Evolutionary conservation across 2,797 vertebrate genomes (phyloP), one percentile per base, ranked within the genome.

Genomic region (Clarias fuscus): DNA sequence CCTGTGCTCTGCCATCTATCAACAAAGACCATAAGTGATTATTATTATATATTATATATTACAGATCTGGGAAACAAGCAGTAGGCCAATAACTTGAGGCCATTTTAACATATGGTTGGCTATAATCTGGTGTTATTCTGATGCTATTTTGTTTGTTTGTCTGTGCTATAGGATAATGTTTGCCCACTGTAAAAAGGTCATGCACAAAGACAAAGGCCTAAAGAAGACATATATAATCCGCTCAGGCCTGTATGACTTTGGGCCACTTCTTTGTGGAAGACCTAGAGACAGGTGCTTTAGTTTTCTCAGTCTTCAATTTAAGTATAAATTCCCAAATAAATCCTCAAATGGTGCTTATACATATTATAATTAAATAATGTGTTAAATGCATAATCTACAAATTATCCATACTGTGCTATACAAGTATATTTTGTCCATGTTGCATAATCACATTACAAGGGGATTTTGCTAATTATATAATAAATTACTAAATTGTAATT

Each of bases 231-330:
- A 96, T 13, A 64, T 97, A 14, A 81, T 94, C 83, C 92, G 92
- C 86, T 88, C 88, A 0, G 93, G 93, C 1, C 91, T 92, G 18
- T 98, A 97, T 92, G 94, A 97, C 89, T 99, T 98, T 3, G 98
- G 98, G n/a, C 96, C 97, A 0, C 92, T 99, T 88, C 94, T 98
- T n/a, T 99, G 97, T 89, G 95, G 97, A 82, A 98, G 97, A 91
- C 96, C 94, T 75, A 97, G 96, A 93, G 96, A 98, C 68, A 94
- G 96, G 98, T 97, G 77, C 13, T 64, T 64, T 43, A 64, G 17
- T n/a, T 64, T 80, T 80, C 7, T 59, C 15, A 15, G 5, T 37
- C 24, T 76, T 56, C 2, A 37, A 61, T 61, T 59, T 37, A 62
- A 58, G 17, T 59, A 59, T 78, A 30, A 18, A 59, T 78, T 59